Conservation (phyloP, 2,797 vertebrate genomes). For the Discoglossus pictus region DNA sequence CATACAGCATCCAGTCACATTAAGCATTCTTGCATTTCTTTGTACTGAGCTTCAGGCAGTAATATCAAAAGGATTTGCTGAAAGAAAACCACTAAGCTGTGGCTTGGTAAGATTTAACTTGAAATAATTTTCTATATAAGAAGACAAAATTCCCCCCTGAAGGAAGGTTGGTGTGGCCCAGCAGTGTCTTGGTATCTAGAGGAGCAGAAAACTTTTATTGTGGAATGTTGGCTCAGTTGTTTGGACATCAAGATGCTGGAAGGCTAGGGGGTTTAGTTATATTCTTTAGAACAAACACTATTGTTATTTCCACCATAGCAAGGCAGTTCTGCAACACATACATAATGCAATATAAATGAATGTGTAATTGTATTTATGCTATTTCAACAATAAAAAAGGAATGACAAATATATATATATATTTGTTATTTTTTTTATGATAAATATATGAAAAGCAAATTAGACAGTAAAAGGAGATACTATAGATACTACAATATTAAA, state of each 20-base stretch:
- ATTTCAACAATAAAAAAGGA: too few relatives aligned
- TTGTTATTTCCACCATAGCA: too few relatives aligned
- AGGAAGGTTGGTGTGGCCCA: conserved; percentile 11
- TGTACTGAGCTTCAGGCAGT: conserved; percentile 9
- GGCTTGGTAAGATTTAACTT: neutral
- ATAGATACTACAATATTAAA: too few relatives aligned
- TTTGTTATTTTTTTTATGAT: too few relatives aligned
- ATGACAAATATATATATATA: too few relatives aligned
- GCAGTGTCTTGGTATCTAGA: conserved; percentile 5
- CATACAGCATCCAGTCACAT: neutral
- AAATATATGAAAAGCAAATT: too few relatives aligned
- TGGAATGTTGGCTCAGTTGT: neutral
- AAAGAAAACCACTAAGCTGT: neutral
- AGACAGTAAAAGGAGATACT: too few relatives aligned
- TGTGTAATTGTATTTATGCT: too few relatives aligned
- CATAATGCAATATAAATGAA: too few relatives aligned
- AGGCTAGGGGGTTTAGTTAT: neutral
- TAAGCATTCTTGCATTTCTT: neutral
- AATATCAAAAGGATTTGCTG: neutral
- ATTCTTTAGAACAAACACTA: too few relatives aligned
- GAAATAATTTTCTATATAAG: neutral
- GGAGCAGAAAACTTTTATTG: neutral
- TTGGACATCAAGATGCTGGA: neutral
- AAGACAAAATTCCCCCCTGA: neutral
- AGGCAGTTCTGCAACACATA: too few relatives aligned